Percentiles rank a stretch among this genome's conserved stretches.
These are phyloP conservation scores for Drosophila grimshawi DNA, from an alignment of 1,140 invertebrate species.

Conservation along the genomic window DNA sequence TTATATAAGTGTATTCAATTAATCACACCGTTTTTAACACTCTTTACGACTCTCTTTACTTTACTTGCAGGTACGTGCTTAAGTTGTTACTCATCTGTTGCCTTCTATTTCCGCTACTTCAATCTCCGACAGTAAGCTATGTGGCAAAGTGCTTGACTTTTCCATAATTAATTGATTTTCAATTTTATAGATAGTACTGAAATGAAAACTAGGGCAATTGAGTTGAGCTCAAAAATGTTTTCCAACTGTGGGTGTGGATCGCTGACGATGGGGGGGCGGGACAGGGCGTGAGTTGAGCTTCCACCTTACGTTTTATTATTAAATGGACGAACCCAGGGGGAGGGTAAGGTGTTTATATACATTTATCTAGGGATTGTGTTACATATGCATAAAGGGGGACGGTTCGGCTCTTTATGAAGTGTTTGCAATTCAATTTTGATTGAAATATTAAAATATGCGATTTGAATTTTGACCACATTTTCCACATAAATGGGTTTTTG, in stretches of 20 bases:
- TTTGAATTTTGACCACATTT: conserved; percentile 61
- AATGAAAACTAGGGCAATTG: conserved; percentile 25
- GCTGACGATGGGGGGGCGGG: too few relatives aligned
- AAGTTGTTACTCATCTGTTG: background rate
- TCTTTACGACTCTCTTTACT: conserved; percentile 23
- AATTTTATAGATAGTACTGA: conserved; percentile 44
- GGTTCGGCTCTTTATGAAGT: conserved; percentile 12
- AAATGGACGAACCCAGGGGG: too few relatives aligned
- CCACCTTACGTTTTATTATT: conserved; percentile 54
- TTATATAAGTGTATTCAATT: conserved; percentile 11
- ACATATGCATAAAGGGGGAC: too few relatives aligned
- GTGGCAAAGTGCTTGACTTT: conserved; percentile 29
- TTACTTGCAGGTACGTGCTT: conserved; percentile 58
- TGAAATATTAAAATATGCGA: conserved; percentile 31
- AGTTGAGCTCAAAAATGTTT: conserved; percentile 57
- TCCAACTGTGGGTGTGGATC: too few relatives aligned
- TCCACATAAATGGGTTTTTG: conserved; percentile 44
- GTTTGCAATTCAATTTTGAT: conserved; percentile 25
- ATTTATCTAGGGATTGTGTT: too few relatives aligned
- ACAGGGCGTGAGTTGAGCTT: background rate
- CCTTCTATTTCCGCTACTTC: background rate
- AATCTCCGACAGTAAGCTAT: conserved; percentile 1
- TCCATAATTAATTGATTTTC: conserved; percentile 71
- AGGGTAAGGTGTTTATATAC: too few relatives aligned
- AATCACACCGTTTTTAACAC: conserved; percentile 38